Conservation (phyloP, 2,113 vertebrate species). For the Lepidothrix coronata region DNA sequence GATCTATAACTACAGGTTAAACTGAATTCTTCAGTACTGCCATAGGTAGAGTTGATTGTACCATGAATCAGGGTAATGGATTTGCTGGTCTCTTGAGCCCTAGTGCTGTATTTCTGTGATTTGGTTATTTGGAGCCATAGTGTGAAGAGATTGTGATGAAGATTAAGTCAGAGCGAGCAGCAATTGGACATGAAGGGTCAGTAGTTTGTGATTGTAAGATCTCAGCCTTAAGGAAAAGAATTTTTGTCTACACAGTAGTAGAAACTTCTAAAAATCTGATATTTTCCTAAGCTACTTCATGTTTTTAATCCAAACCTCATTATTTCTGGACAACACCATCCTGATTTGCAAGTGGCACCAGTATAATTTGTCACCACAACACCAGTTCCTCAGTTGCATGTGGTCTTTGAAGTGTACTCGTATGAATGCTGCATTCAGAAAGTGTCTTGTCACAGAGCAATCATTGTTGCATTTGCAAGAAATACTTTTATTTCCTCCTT, state of each 20-base stretch:
- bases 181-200: not conserved
- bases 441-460: not conserved
- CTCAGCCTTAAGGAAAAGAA: not conserved
- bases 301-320: not conserved
- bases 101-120: not conserved
- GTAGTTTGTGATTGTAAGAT: not conserved
- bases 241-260: not conserved
- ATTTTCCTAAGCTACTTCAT: not conserved
- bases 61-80: not conserved
- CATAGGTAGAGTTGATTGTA: not conserved
- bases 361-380: not conserved
- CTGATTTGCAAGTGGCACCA: not conserved
- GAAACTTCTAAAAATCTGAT: not conserved
- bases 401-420: not conserved
- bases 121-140: not conserved
- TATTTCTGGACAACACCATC: not conserved
- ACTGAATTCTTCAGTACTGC: not conserved
- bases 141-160: not conserved
- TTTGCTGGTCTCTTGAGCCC: not conserved
- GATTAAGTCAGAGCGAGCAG: not conserved
- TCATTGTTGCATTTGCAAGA: not conserved
- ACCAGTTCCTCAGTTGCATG: not conserved
- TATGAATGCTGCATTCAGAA: slow-evolving; percentile 2
- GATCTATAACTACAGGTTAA: not conserved
- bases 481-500: not conserved